Evolutionary conservation across 2,888 invertebrate genomes (phyloP), one percentile per base, ranked within the genome.

Genomic region (Mesorhabditis sp.): DNA sequence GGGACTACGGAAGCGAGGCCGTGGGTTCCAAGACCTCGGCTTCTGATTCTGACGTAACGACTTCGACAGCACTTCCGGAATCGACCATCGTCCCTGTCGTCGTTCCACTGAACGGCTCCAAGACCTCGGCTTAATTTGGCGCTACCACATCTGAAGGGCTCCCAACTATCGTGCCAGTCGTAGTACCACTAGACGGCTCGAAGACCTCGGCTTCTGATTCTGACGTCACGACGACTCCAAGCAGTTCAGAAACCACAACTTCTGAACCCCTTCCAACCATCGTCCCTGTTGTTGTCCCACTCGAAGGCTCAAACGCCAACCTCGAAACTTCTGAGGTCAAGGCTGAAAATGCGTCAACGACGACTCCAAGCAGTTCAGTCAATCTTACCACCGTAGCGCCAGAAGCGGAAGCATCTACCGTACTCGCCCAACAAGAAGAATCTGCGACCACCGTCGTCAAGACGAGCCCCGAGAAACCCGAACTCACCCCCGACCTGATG

Each of bases 211-310:
- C 71, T 5, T 42, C 68, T 28, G 58, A 69, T n/a, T n/a, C 62
- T 42, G 61, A 13, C 2, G 5, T 62, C 28, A 28, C 28, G 28
- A 28, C 28, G 2, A 28, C 28, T 28, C n/a, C n/a, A n/a, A n/a
- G 28, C 28, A 28, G 1, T 28, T 28, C 28, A 2, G 70, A 66
- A 2, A 69, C 72, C 15, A 69, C 68, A 63, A 43, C 64, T 5
- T 5, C 69, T 4, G 67, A 62, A 69, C 61, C 71, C 4, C 58
- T 58, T 13, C 58, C 70, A 13, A 70, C 70, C 5, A 44, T 65
- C 13, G n/a, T 50, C 3, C 63, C 69, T 43, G n/a, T 28, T 4
- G 43, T 5, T 41, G n/a, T 63, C 10, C 28, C 7, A 3, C 63
- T 28, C 10, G n/a, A 63, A 15, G 28, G 10, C 10, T 4, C 66